Percentiles rank a stretch among this genome's conserved stretches.
phyloP scores from a whole-genome alignment of 2,888 invertebrate species.

The Tinea trinotella region DNA sequence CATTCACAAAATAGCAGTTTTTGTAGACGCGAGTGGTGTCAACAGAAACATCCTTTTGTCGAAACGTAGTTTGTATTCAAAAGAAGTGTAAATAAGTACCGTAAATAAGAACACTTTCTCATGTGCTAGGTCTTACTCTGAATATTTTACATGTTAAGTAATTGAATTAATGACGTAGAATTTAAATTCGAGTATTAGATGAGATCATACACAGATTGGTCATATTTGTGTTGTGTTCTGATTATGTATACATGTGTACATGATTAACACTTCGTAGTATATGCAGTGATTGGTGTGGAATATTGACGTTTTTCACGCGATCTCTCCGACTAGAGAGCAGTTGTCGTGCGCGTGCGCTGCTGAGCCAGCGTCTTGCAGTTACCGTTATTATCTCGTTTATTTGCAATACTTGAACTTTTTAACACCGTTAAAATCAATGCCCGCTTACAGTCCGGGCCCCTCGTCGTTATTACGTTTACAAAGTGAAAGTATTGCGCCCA shows the following conservation, averaged over 20 bases:
- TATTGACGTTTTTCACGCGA: slow-evolving; percentile 64
- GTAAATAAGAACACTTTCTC: background rate
- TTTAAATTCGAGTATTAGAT: background rate
- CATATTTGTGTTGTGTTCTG: background rate
- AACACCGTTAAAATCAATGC: background rate
- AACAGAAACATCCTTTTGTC: background rate
- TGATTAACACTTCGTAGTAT: slow-evolving; percentile 1
- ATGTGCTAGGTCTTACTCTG: background rate
- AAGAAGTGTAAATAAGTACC: background rate
- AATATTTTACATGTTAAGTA: background rate
- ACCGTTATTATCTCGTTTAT: background rate
- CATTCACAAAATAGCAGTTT: background rate
- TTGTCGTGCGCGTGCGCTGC: slow-evolving; percentile 42
- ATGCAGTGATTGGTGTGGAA: slow-evolving; percentile 34
- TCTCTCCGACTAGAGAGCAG: slow-evolving; percentile 62
- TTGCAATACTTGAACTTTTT: background rate
- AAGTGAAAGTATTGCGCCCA: slow-evolving; percentile 8
- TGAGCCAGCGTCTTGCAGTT: slow-evolving; percentile 37
- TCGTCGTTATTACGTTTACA: background rate
- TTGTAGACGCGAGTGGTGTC: background rate
- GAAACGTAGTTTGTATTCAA: background rate
- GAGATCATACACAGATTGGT: slow-evolving; percentile 1
- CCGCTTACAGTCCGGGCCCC: background rate
- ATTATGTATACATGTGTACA: slow-evolving; percentile 9
- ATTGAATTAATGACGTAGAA: background rate